Conservation (phyloP, 2,113 vertebrate genomes). For the Regulus satrapa region DNA sequence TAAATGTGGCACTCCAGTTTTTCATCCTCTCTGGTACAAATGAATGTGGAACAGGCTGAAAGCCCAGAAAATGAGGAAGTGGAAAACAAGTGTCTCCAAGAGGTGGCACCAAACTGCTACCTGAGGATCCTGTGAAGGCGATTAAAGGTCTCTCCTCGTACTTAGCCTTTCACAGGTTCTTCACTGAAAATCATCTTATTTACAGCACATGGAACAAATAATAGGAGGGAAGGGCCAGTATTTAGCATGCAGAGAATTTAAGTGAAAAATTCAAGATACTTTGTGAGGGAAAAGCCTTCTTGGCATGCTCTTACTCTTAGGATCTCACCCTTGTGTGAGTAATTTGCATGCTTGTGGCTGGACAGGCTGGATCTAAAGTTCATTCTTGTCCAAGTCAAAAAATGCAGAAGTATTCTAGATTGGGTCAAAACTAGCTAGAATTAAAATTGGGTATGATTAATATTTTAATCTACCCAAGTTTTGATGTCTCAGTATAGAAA, state of each 20-base stretch:
- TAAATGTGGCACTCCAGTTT: background rate
- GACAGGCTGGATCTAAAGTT: background rate
- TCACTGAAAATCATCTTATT: background rate
- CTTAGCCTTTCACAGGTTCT: background rate
- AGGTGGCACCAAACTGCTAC: background rate
- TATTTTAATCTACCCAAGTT: background rate
- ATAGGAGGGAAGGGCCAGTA: background rate
- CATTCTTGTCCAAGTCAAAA: background rate
- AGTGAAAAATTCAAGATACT: rapidly evolving
- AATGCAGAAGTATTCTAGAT: background rate
- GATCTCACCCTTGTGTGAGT: background rate
- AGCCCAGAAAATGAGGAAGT: background rate
- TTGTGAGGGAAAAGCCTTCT: background rate
- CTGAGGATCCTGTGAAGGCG: background rate
- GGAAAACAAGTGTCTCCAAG: background rate
- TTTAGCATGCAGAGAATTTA: background rate
- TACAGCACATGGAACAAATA: background rate
- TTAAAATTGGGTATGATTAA: background rate
- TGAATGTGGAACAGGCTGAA: background rate
- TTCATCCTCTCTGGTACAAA: background rate
- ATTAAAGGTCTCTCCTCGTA: background rate
- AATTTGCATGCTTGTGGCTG: background rate
- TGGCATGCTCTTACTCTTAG: background rate
- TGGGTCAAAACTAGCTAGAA: background rate
- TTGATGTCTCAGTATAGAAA: background rate